Evolutionary conservation across 2,113 vertebrate genomes (phyloP), one percentile per base, ranked within the genome.

Genomic region (Microcebus jonahi): DNA sequence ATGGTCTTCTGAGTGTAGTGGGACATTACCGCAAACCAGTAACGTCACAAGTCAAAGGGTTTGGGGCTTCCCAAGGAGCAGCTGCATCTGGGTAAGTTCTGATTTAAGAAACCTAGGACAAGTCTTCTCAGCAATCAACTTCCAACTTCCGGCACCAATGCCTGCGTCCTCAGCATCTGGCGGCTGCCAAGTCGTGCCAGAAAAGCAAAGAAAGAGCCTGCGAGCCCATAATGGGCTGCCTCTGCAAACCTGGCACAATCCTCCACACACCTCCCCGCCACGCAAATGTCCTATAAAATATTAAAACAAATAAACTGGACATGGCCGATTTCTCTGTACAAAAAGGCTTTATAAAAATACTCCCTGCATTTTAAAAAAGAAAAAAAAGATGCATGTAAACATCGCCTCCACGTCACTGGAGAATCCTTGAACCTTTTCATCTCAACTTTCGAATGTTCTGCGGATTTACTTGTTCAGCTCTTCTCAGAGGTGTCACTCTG

Each of bases 271-370:
- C 39, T 75, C 31, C 55, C 29, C 20, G 9, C 34, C 67, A 82
- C 36, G 73, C 45, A 65, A 85, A 70, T 13, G 50, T 97, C 95
- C 95, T 89, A 82, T 71, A 96, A 97, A 96, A 97, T 93, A 96
- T 91, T 79, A 97, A 97, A 97, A 97, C n/a, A 53, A 87, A 91
- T 71, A 63, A 91, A n/a, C 67, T 67, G 88, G 90, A 96, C 73
- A 42, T 65, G 77, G 97, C 96, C 95, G 92, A 95, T 97, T 97
- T 96, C 98, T 97, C 95, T 93, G 98, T 97, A 98, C 94, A 98
- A 98, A 98, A 98, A 98, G 61, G 23, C 36, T 96, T 95, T 97
- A 97, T 97, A 98, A 99, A 98, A 98, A 98, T 97, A 98, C 45
- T 96, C 95, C 97, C 92, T 98, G 97, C 61, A 53, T 91, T 97